Evolutionary conservation across 92 coral and sea anemone species (phyloP), one percentile per base, ranked within the genome.

Genomic region (Pocillopora meandrina): DNA sequence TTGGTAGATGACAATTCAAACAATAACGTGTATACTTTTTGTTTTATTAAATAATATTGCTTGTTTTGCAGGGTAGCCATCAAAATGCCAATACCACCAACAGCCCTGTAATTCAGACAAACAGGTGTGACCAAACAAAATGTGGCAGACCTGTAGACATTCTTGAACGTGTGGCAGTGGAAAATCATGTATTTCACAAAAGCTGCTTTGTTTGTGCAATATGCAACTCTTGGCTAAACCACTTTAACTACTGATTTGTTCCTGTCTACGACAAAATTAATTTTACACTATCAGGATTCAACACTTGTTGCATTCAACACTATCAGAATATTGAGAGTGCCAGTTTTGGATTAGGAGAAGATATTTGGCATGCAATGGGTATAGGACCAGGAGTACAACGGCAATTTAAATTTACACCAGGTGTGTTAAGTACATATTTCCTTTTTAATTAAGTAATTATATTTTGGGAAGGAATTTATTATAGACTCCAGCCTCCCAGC

Each of bases 141-240:
- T 94, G 98, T 80, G 72, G 78, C 84, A 89, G 83, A 62, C 65
- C 91, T 1, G 98, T 94, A 31, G 92, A 89, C 23, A 87, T 90
- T 71, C 92, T 94, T 59, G 95, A 89, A 72, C 88, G 96, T 16
- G 92, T 96, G 73, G 91, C 95, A 9, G 98, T 95, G 56, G 98
- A 96, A 65, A 92, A 95, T 76, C 95, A 92, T 15, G 86, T 96
- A 23, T 96, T 94, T 52, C 99, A 96, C 91, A 90, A 87, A 81
- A 86, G 90, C 65, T 96, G 99, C 78, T 96, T 96, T 86, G 86
- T 91, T 21, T 96, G 99, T 81, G 98, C 99, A 3, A 94, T 96
- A 49, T 96, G 99, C 62, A 85, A 70, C 77, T 89, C 92, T 1
- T 89, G 96, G 93, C 80, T 94, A 58, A 95, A 96, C 81, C 93